These are phyloP conservation scores for Busseola fusca DNA, from an alignment of 2,888 invertebrate genomes.

Conservation along the genomic window DNA sequence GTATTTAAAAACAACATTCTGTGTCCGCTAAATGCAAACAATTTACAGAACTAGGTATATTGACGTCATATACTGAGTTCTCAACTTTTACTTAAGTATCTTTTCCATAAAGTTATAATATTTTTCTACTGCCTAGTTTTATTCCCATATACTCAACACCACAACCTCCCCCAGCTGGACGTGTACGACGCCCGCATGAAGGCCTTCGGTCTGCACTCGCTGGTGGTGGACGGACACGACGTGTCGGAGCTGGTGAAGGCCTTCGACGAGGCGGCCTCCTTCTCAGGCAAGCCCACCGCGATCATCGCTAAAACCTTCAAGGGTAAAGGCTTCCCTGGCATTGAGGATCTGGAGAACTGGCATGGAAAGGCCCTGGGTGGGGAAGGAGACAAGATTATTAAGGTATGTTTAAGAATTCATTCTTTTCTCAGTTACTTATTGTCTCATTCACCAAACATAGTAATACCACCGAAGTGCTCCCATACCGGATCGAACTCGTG, in stretches of 20 bases:
- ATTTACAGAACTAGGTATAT: neutral
- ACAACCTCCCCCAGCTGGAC: conserved; percentile 87
- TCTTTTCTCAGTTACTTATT: neutral
- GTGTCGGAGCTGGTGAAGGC: conserved; percentile 97
- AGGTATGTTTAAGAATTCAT: conserved; percentile 74
- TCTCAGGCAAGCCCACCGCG: conserved; percentile 96
- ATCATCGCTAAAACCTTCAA: conserved; percentile 98
- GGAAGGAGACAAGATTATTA: conserved; percentile 91
- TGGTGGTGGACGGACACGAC: conserved; percentile 99
- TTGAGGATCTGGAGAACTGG: conserved; percentile 98
- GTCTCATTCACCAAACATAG: no score
- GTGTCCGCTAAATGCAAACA: neutral
- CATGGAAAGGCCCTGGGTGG: conserved; percentile 98
- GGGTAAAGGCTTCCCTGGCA: conserved; percentile 96
- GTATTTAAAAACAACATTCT: neutral
- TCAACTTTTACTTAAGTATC: neutral
- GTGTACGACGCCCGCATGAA: conserved; percentile 95
- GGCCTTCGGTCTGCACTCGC: conserved; percentile 96
- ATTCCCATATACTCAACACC: neutral
- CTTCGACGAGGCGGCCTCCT: conserved; percentile 93
- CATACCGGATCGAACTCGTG: neutral
- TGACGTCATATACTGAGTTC: neutral
- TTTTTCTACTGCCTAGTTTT: neutral
- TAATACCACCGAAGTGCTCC: neutral
- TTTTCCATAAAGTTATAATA: neutral